Percentiles rank a stretch among this genome's conserved stretches.
Conservation (phyloP, 2,797 vertebrate species). For the Neoniphon sammara region DNA sequence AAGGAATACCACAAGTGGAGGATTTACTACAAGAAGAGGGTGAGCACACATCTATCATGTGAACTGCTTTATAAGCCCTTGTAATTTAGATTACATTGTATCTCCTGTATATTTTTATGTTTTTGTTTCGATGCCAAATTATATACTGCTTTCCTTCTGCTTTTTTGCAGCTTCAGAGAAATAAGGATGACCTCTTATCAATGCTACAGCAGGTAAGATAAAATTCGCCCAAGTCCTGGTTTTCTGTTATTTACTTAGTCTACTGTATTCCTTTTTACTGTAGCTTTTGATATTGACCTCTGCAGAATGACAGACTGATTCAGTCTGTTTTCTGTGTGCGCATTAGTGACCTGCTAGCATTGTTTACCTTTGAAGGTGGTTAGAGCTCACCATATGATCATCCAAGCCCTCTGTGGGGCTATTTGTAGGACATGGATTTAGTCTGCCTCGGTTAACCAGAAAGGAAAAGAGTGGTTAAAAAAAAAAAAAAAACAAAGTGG, state of each 20-base stretch:
- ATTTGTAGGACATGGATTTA: slow-evolving; percentile 65
- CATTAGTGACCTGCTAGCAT: slow-evolving; percentile 34
- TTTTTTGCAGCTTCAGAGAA: slow-evolving; percentile 80
- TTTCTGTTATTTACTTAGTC: neutral
- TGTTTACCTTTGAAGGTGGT: slow-evolving; percentile 65
- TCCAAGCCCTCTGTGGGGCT: slow-evolving; percentile 49
- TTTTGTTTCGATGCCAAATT: neutral
- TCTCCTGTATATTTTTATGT: neutral
- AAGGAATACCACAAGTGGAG: slow-evolving; percentile 99
- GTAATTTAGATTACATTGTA: neutral
- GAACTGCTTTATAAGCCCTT: neutral
- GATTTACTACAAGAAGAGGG: slow-evolving; percentile 98
- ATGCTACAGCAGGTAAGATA: slow-evolving; percentile 83
- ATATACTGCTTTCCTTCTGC: slow-evolving; percentile 17
- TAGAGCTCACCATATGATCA: slow-evolving; percentile 52
- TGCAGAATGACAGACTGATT: slow-evolving; percentile 7
- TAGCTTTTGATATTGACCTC: slow-evolving; percentile 3
- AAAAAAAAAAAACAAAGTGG: slow-evolving; percentile 16
- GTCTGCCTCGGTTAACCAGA: slow-evolving; percentile 43
- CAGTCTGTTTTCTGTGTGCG: slow-evolving; percentile 13
- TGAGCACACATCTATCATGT: slow-evolving; percentile 70
- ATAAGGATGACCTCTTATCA: slow-evolving; percentile 82
- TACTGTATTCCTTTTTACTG: neutral
- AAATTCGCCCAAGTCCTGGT: neutral
- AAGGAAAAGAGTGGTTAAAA: slow-evolving; percentile 22